Evolutionary conservation across 2,888 invertebrate species (phyloP), one percentile per base, ranked within the genome.

Genomic region (Phalangium opilio): DNA sequence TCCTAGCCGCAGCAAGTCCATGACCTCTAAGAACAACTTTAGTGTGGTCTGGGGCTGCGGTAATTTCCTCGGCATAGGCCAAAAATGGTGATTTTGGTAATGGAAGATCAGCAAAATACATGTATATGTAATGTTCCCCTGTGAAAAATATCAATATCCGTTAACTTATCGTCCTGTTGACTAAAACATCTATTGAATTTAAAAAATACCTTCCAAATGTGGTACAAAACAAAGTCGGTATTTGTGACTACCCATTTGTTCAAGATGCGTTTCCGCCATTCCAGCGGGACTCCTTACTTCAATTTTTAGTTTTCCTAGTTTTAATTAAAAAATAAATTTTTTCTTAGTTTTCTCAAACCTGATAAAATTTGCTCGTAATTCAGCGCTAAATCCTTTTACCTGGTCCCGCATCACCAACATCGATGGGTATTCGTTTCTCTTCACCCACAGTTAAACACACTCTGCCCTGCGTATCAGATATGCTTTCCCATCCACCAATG

Each of bases 1-100:
- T 85, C 53, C 83, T 81, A 0, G 95, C 95, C 44, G 84, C 80
- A 2, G 89, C 85, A 41, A 96, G 70, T 0, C 96, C 96, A 21
- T 84, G 76, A 0, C 96, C 96, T 27, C 86, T 82, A 10, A 96
- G 68, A 45, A 83, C 75, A 1, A 89, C 87, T 50, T 44, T 43
- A 1, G 55, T 63, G 19, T 62, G 60, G 49, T 67, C 66, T 3
- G 62, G 49, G 0, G 62, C 61, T 20, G 58, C 58, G 3, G 50
- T 51, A 14, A 55, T 51, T 27, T 58, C 55, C 19, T 61, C 59
- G 12, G 67, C 65, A 47, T 60, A 61, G 18, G 66, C 55, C 70
- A 71, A 44, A 75, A 69, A 71, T 0, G 89, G 87, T 2, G 83
- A 80, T 41, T 79, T 78, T 1, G 78, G 77, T 20, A 89, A 72